A percentile compares a stretch with the other conserved stretches of the same genome.
Evolutionary conservation across 2,888 invertebrate species (phyloP).

Genomic region (Meliscaeva auricollis): DNA sequence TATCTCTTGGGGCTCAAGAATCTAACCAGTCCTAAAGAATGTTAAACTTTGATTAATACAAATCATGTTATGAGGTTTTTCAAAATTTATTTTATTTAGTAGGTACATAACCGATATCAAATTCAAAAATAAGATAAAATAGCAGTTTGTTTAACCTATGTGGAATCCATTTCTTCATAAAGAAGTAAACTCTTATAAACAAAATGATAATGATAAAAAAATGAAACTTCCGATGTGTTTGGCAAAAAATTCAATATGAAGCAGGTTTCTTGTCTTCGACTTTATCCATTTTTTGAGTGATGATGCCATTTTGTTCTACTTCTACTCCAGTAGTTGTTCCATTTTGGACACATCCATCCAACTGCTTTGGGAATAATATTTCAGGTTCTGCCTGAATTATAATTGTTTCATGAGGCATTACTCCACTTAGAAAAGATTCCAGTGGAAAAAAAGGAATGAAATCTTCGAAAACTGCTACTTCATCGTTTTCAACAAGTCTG

Average conservation of each 20-base stretch:
- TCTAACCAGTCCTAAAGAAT: no score
- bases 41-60: no score
- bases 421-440: slow-evolving; percentile 9
- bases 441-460: slow-evolving; percentile 24
- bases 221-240: background rate
- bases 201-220: background rate
- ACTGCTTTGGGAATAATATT: background rate
- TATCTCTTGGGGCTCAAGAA: no score
- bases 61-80: no score
- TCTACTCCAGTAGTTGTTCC: background rate
- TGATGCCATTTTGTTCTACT: background rate
- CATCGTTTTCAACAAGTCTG: background rate
- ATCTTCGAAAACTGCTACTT: slow-evolving; percentile 32
- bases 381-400: slow-evolving; percentile 25
- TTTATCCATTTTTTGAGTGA: background rate
- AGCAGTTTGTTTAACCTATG: slow-evolving; percentile 28
- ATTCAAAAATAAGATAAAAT: no score
- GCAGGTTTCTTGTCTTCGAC: background rate
- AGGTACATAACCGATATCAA: no score
- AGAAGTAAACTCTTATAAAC: background rate
- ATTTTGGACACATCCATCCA: background rate
- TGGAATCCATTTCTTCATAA: background rate
- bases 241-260: background rate
- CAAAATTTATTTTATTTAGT: no score
- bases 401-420: slow-evolving; percentile 33